A percentile compares a stretch with the other conserved stretches of the same genome.
These are phyloP conservation scores for Notolepis coatsorum DNA, from an alignment of 2,797 vertebrate genomes.

Conservation along the genomic window DNA sequence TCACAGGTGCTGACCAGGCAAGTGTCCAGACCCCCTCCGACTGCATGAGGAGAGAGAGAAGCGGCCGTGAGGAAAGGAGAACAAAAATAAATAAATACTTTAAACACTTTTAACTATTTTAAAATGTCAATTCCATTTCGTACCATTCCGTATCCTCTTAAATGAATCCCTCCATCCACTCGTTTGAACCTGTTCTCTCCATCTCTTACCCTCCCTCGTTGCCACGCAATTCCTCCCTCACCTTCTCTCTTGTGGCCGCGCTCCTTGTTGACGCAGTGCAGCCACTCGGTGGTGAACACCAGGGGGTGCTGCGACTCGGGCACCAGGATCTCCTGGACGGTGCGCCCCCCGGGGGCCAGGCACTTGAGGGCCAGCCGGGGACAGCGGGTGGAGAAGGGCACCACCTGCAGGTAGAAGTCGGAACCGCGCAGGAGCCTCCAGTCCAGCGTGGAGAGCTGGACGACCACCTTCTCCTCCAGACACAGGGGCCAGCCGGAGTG, in stretches of 20 bases:
- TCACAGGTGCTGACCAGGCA: conserved; percentile 90
- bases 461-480: conserved; percentile 89
- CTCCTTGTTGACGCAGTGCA: conserved; percentile 92
- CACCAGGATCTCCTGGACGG: conserved; percentile 89
- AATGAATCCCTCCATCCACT: no score
- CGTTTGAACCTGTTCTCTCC: no score
- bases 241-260: conserved; percentile 85
- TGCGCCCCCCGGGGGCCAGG: conserved; percentile 87
- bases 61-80: background rate
- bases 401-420: conserved; percentile 95
- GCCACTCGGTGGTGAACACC: conserved; percentile 92
- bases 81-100: background rate
- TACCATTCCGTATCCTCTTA: no score
- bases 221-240: no score
- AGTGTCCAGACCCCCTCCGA: conserved; percentile 83
- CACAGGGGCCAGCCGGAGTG: conserved; percentile 94
- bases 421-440: conserved; percentile 90
- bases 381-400: conserved; percentile 89
- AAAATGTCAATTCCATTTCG: no score
- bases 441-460: conserved; percentile 92
- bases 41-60: conserved; percentile 37
- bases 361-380: conserved; percentile 91
- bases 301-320: conserved; percentile 88
- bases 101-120: no score
- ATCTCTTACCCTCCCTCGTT: no score